These are phyloP conservation scores for Chalcis sispes DNA, from an alignment of 2,888 invertebrate species.

Conservation along the genomic window DNA sequence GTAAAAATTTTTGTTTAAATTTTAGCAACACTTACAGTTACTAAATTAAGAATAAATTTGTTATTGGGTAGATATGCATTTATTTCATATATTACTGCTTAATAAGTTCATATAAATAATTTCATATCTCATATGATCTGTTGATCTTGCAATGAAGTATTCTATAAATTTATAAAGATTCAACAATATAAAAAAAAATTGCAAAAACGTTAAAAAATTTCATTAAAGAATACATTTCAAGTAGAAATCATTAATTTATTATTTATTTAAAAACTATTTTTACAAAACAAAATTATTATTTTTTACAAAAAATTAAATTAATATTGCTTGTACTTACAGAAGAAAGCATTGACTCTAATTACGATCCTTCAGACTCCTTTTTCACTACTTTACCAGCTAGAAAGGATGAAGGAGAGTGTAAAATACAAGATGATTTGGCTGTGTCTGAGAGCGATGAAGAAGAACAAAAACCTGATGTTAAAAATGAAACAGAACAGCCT, in stretches of 20 bases:
- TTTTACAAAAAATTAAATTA: neutral
- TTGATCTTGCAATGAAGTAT: too few species aligned
- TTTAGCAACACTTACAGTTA: too few species aligned
- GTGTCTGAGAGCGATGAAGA: conserved; percentile 88
- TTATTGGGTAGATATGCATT: too few species aligned
- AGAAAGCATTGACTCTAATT: conserved; percentile 87
- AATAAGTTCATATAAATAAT: too few species aligned
- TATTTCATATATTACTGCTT: too few species aligned
- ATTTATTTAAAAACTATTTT: conserved; percentile 48
- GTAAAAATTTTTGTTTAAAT: neutral
- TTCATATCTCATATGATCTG: too few species aligned
- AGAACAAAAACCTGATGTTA: conserved; percentile 38
- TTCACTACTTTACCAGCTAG: conserved; percentile 78
- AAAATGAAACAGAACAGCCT: conserved; percentile 37
- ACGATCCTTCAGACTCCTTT: conserved; percentile 91
- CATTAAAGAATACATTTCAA: too few species aligned
- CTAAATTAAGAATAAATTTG: too few species aligned
- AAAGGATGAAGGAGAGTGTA: conserved; percentile 76
- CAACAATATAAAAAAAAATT: too few species aligned
- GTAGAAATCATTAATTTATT: too few species aligned
- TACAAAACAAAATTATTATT: neutral
- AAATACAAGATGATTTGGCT: conserved; percentile 85
- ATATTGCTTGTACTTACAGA: conserved; percentile 75
- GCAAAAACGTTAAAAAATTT: too few species aligned
- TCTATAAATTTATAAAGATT: too few species aligned